Percentiles rank a stretch among this genome's conserved stretches.
These are phyloP conservation scores for Medauroidea extradentata DNA, from an alignment of 1,140 invertebrate genomes.

Conservation along the genomic window DNA sequence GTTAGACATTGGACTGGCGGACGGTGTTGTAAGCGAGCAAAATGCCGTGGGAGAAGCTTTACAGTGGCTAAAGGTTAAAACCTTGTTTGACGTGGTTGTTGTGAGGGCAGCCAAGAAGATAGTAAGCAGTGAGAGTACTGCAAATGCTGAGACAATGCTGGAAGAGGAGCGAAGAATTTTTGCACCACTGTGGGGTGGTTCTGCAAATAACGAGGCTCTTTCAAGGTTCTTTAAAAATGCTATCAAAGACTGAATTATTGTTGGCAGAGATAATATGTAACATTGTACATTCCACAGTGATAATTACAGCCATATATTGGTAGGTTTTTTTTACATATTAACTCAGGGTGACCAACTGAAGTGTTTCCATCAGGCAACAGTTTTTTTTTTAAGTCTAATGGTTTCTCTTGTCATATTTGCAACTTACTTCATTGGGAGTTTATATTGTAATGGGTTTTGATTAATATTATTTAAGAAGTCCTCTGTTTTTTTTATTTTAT, in stretches of 20 bases:
- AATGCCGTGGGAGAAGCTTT: constrained; percentile 30
- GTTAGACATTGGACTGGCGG: constrained; percentile 36
- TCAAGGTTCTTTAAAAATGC: constrained; percentile 36
- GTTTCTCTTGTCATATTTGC: too few relatives aligned
- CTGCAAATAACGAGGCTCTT: constrained; percentile 41
- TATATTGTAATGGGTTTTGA: too few relatives aligned
- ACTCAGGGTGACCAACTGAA: too few relatives aligned
- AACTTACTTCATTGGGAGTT: too few relatives aligned
- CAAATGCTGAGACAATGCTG: constrained; percentile 29
- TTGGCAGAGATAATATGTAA: too few relatives aligned
- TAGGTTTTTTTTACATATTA: too few relatives aligned
- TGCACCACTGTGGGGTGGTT: constrained; percentile 46
- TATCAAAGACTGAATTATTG: background rate
- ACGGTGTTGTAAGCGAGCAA: constrained; percentile 20
- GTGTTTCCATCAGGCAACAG: too few relatives aligned
- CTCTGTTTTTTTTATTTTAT: too few relatives aligned
- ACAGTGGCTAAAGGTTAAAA: constrained; percentile 38
- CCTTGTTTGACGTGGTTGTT: constrained; percentile 30
- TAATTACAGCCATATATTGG: too few relatives aligned
- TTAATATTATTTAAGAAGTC: too few relatives aligned
- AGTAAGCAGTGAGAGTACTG: constrained; percentile 26
- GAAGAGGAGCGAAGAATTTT: constrained; percentile 44
- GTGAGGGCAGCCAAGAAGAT: constrained; percentile 45
- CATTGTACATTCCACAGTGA: too few relatives aligned
- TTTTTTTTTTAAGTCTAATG: too few relatives aligned